Base-by-base conservation (phyloP, 37 sponge, comb jelly and placozoan genomes). In the Diacarnus erythraeanus region DNA sequence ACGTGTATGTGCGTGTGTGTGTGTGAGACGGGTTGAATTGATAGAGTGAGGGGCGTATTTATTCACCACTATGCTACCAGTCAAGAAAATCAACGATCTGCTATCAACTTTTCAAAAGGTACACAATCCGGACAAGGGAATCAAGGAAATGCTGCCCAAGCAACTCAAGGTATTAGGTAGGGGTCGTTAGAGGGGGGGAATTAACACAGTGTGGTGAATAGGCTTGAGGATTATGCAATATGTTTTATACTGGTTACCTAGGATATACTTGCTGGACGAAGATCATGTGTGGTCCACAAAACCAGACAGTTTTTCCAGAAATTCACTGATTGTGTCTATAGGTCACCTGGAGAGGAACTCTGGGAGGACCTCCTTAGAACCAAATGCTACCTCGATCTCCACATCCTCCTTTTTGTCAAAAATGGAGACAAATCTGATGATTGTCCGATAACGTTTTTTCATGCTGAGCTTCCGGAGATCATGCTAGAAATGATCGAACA, bases 371-470 rank as follows among this genome's bases (percentile, higher is more conserved):
- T 82, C 1, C 0, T 61, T 3, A 40, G 35, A 1, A 26, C 63
- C 44, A 72, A 72, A 27, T 47, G 56, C 35, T 82, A 47, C 65
- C 82, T 82, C 43, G 72, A 65, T 65, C 74, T 82, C 31, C 82
- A 82, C 20, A 23, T 58, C 20, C 70, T 71, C 61, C 56, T 51
- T 60, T 57, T 60, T 69, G 60, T 27, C 36, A 56, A 57, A 10
- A 38, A 27, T 1, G 36, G 8, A 25, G 51, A 42, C 1, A 35
- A 20, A 26, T 0, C 21, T 2, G 82, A 74, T 37, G 63, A 72
- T 15, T 20, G 54, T 23, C 74, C 74, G 0, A 15, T 73, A 0
- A 1, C 40, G n/a, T 61, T 82, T 1, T 71, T 17, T 74, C 58
- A 59, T 38, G 64, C 82, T 3, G 64, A 64, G 8, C 33, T 61